phyloP scores from a whole-genome alignment of 2,797 vertebrate species.

The Gymnoscopelus braueri region DNA sequence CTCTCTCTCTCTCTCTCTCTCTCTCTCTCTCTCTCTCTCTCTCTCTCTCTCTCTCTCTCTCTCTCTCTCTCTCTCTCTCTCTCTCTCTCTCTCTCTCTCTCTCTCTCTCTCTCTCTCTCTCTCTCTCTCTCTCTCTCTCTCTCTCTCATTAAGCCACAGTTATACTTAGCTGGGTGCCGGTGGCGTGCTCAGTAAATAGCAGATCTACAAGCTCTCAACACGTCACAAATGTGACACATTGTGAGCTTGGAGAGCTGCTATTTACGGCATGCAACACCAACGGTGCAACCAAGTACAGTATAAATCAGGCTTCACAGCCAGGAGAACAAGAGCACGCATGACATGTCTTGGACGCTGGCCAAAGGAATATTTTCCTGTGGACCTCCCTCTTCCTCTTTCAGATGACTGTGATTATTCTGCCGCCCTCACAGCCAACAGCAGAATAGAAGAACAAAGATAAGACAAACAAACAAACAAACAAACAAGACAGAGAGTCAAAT shows the following conservation, averaged over 20 bases:
- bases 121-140: too few species aligned
- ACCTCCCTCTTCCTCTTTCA: constrained; percentile 10
- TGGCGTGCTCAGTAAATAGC: too few species aligned
- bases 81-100: constrained; percentile 23
- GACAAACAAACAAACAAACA: background rate
- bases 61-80: constrained; percentile 8
- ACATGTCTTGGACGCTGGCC: constrained; percentile 47
- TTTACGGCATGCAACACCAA: background rate
- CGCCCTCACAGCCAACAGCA: too few species aligned
- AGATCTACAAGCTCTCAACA: constrained; percentile 15
- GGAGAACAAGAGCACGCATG: constrained; percentile 43
- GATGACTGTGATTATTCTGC: constrained; percentile 11
- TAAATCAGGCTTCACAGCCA: too few species aligned
- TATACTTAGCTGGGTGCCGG: too few species aligned
- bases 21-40: background rate
- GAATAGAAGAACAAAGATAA: too few species aligned
- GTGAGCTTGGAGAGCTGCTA: constrained; percentile 32
- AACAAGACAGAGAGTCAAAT: constrained; percentile 1
- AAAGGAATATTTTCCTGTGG: constrained; percentile 46
- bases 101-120: constrained; percentile 38
- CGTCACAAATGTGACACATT: too few species aligned
- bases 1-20: background rate
- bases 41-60: background rate
- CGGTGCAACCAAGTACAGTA: too few species aligned
- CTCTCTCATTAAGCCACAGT: background rate